phyloP scores from a whole-genome alignment of 2,888 invertebrate species.

The Protonemura montana region DNA sequence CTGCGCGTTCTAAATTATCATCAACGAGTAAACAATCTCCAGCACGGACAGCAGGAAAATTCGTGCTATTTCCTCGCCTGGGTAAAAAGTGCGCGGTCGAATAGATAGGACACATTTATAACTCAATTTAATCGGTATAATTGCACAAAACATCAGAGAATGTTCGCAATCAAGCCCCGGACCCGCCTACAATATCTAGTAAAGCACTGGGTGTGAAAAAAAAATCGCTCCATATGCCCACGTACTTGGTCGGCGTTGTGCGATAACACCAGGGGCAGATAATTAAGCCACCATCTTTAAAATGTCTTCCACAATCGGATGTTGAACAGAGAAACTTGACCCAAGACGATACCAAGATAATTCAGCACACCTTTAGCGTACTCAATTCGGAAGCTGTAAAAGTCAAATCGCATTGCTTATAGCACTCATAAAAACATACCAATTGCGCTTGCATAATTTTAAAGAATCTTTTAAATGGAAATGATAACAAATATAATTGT shows the following conservation, averaged over 20 bases:
- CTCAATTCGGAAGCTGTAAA: neutral
- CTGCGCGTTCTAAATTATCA: too few species aligned
- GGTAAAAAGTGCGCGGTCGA: neutral
- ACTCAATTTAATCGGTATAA: neutral
- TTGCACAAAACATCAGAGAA: neutral
- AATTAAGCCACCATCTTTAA: neutral
- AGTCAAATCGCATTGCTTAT: neutral
- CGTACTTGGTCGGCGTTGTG: neutral
- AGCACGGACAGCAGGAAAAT: neutral
- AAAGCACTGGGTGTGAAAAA: neutral
- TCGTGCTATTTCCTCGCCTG: neutral
- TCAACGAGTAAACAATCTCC: neutral
- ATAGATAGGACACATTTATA: neutral
- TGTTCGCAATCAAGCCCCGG: neutral
- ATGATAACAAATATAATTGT: too few species aligned
- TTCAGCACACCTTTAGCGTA: neutral
- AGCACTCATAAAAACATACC: neutral
- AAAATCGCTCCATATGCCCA: neutral
- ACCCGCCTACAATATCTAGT: neutral
- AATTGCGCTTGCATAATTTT: neutral
- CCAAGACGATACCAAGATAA: neutral
- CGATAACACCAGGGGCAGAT: neutral
- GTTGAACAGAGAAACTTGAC: neutral
- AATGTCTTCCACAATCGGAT: neutral
- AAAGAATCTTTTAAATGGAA: neutral